Percentiles rank a stretch among this genome's conserved stretches.
Evolutionary conservation across 1,140 invertebrate species (phyloP).

Genomic region (Zophobas atratus): DNA sequence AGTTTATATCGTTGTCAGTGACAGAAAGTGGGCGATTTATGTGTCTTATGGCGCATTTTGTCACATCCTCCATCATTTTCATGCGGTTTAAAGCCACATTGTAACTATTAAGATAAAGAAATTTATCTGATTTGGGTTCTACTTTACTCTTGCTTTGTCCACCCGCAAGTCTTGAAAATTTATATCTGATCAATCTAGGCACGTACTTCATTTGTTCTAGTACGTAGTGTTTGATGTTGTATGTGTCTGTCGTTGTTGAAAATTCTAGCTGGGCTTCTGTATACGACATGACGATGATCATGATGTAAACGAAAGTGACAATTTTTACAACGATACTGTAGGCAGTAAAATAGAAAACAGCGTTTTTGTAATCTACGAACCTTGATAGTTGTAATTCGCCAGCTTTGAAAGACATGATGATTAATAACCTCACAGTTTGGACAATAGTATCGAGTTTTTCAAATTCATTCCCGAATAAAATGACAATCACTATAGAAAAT

Average conservation of each 20-base stretch:
- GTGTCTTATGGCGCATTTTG: background rate
- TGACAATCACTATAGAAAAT: conserved; percentile 48
- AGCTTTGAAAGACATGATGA: conserved; percentile 35
- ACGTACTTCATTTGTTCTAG: conserved; percentile 2
- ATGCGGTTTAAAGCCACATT: background rate
- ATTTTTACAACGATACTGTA: background rate
- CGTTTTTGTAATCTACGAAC: conserved; percentile 43
- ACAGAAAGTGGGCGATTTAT: background rate
- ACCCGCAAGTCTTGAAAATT: background rate
- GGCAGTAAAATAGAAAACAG: conserved; percentile 49
- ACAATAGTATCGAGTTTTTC: conserved; percentile 37
- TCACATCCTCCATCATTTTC: conserved; percentile 5
- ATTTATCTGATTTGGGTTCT: conserved; percentile 20
- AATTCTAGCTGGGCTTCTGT: conserved; percentile 50
- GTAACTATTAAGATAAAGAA: conserved; percentile 3
- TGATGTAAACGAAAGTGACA: conserved; percentile 52
- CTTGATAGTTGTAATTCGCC: conserved; percentile 3
- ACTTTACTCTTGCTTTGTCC: background rate
- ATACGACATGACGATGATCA: conserved; percentile 56
- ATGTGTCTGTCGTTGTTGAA: conserved; percentile 31
- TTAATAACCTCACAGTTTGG: conserved; percentile 16
- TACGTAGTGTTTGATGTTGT: conserved; percentile 13
- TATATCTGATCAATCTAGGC: conserved; percentile 9
- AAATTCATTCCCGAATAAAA: conserved; percentile 29
- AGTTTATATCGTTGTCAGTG: background rate